Percentiles rank a stretch among this genome's conserved stretches.
phyloP scores from a whole-genome alignment of 2,113 vertebrate genomes.

The Rhegmatorhina hoffmannsi region DNA sequence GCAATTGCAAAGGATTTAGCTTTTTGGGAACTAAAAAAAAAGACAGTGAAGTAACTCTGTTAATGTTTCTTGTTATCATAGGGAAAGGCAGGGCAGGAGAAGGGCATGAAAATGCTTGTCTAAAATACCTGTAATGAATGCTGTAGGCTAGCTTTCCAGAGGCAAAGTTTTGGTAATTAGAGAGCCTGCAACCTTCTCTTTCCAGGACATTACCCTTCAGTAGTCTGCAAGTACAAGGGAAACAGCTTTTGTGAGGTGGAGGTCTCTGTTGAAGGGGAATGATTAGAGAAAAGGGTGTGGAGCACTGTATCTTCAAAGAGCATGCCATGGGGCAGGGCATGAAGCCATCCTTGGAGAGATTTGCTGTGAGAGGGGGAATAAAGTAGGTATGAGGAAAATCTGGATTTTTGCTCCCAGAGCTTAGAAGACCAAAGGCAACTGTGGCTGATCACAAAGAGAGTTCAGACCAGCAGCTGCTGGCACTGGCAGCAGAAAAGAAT shows the following conservation, averaged over 20 bases:
- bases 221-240: not conserved
- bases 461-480: not conserved
- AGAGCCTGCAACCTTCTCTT: not conserved
- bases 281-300: not conserved
- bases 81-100: not conserved
- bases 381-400: not conserved
- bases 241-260: not conserved
- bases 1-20: not conserved
- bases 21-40: not conserved
- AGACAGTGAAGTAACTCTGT: not conserved
- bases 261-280: not conserved
- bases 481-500: not conserved
- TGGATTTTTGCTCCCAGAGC: not conserved
- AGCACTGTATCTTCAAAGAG: conserved; percentile 2
- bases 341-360: not conserved
- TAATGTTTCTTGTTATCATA: not conserved
- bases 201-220: not conserved
- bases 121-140: not conserved
- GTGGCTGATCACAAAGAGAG: not conserved
- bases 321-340: not conserved
- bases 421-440: not conserved
- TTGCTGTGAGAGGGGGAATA: not conserved
- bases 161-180: not conserved
- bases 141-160: not conserved
- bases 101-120: conserved; percentile 21